Evolutionary conservation across 1,140 invertebrate species (phyloP).

Genomic region (Pomacea maculata): DNA sequence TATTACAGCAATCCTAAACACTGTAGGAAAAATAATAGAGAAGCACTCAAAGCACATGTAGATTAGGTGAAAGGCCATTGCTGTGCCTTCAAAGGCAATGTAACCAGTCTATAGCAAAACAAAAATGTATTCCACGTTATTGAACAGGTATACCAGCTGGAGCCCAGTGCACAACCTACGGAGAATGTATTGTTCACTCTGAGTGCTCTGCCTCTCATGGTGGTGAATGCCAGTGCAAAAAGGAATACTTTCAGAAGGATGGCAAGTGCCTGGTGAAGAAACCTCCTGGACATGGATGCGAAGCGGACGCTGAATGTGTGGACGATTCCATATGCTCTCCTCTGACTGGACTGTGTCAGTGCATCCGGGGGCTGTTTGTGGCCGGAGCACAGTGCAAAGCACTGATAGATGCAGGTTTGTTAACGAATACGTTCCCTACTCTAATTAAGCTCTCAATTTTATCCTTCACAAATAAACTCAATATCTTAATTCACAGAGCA

Average conservation of each 20-base stretch:
- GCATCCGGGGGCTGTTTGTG: constrained; percentile 14
- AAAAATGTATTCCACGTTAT: no score
- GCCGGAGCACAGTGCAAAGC: constrained; percentile 8
- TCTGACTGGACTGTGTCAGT: constrained; percentile 4
- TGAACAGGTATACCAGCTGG: constrained; percentile 9
- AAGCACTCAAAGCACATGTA: no score
- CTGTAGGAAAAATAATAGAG: no score
- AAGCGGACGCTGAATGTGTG: constrained; percentile 16
- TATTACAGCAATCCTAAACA: no score
- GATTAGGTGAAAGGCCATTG: no score
- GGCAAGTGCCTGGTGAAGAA: constrained; percentile 21
- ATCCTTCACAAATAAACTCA: no score
- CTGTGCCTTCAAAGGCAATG: no score
- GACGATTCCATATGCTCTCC: constrained; percentile 18
- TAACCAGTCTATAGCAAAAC: no score
- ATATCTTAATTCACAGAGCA: no score
- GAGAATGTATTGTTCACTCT: constrained; percentile 25
- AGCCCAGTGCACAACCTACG: constrained; percentile 5
- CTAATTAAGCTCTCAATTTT: no score
- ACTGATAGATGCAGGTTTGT: constrained; percentile 13
- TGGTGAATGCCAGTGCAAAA: constrained; percentile 19
- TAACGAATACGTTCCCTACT: no score
- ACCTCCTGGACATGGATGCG: constrained; percentile 13
- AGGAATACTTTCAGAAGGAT: constrained; percentile 18
- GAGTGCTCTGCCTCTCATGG: constrained; percentile 16